Percentiles rank a stretch among this genome's conserved stretches.
Conservation (phyloP, 2,797 vertebrate species). For the Chloroceryle inda region DNA sequence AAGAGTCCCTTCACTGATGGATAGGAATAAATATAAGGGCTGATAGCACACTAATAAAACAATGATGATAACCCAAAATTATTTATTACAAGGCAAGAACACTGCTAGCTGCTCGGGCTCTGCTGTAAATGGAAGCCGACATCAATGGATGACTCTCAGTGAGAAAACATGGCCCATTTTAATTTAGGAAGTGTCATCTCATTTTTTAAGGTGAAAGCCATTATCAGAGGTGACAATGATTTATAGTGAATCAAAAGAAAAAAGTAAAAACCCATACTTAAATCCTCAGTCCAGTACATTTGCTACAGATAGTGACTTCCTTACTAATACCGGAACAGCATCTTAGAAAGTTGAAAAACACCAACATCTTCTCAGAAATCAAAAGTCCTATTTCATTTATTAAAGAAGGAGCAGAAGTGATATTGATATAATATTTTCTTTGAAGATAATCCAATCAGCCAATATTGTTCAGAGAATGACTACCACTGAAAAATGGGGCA, state of each 20-base stretch:
- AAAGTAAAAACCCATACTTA: slow-evolving; percentile 55
- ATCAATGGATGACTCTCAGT: slow-evolving; percentile 68
- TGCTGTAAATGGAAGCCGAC: slow-evolving; percentile 67
- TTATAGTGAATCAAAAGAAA: slow-evolving; percentile 69
- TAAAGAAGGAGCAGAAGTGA: background rate
- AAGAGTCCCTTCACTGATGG: slow-evolving; percentile 57
- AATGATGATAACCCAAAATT: slow-evolving; percentile 65
- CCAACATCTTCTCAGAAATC: background rate
- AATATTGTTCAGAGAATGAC: slow-evolving; percentile 1
- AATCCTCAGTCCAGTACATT: background rate
- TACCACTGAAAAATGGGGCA: background rate
- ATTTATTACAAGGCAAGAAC: slow-evolving; percentile 60
- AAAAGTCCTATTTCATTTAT: background rate
- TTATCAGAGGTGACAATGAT: slow-evolving; percentile 70
- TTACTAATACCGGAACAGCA: background rate
- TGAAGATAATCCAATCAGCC: background rate
- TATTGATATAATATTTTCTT: background rate
- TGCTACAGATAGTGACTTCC: background rate
- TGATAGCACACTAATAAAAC: slow-evolving; percentile 67
- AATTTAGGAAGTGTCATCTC: slow-evolving; percentile 72
- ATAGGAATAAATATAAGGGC: slow-evolving; percentile 67
- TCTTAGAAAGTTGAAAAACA: slow-evolving; percentile 11
- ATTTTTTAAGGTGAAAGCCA: slow-evolving; percentile 69
- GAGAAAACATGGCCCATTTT: slow-evolving; percentile 69
- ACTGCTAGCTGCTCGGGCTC: slow-evolving; percentile 43